These are phyloP conservation scores for Clytia hemisphaerica DNA, from an alignment of 30 jellyfish, hydroid and myxozoan genomes.

Conservation along the genomic window DNA sequence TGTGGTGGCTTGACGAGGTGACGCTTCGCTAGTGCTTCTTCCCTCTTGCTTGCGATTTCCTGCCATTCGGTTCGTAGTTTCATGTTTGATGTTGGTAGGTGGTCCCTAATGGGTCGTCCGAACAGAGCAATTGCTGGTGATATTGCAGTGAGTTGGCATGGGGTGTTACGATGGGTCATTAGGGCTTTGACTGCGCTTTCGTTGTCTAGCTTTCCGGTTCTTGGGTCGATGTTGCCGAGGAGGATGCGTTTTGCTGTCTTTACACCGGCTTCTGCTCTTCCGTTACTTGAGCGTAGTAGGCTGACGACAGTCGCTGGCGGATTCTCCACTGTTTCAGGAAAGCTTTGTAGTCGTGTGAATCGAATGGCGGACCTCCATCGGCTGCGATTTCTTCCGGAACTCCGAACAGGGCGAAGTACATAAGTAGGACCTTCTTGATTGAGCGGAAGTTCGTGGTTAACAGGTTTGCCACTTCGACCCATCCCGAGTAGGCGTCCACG, in stretches of 20 bases:
- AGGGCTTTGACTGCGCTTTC: slow-evolving; percentile 1
- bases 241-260: background rate
- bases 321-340: slow-evolving; percentile 18
- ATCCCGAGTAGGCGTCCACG: slow-evolving; percentile 34
- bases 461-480: slow-evolving; percentile 43
- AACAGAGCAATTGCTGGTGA: background rate
- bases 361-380: slow-evolving; percentile 1
- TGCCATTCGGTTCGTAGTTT: slow-evolving; percentile 23
- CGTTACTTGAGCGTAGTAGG: slow-evolving; percentile 13
- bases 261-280: slow-evolving; percentile 3
- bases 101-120: slow-evolving; percentile 29
- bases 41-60: slow-evolving; percentile 18
- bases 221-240: background rate
- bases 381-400: slow-evolving; percentile 13
- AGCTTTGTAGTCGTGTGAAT: background rate
- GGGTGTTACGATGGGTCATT: slow-evolving; percentile 2
- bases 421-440: background rate
- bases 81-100: slow-evolving; percentile 6
- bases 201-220: background rate
- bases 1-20: no score
- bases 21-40: slow-evolving; percentile 32
- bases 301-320: slow-evolving; percentile 23
- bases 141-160: background rate
- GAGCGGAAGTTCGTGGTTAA: slow-evolving; percentile 1
- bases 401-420: background rate